These are phyloP conservation scores for Drosophila athabasca DNA, from an alignment of 1,140 invertebrate species.

Conservation along the genomic window DNA sequence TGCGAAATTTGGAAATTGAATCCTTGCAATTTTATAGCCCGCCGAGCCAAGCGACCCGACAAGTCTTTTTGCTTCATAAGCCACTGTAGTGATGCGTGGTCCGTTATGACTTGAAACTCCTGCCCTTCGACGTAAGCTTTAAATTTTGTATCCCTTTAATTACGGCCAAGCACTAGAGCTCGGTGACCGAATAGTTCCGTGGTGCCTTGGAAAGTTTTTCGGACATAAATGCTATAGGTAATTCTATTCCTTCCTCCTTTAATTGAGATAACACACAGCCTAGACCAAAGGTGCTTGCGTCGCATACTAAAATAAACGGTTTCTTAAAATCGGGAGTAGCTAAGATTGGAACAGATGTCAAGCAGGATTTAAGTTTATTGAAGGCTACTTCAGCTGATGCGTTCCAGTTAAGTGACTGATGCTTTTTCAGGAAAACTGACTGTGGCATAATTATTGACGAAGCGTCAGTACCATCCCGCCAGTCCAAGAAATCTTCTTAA, in stretches of 20 bases:
- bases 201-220: slow-evolving; percentile 51
- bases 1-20: slow-evolving; percentile 20
- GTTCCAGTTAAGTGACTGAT: no score
- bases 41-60: slow-evolving; percentile 25
- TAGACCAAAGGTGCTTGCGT: slow-evolving; percentile 33
- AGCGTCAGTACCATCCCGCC: no score
- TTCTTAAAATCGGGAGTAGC: slow-evolving; percentile 29
- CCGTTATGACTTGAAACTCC: slow-evolving; percentile 21
- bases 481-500: slow-evolving; percentile 72
- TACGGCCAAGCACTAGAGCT: slow-evolving; percentile 8
- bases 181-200: slow-evolving; percentile 42
- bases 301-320: slow-evolving; percentile 37
- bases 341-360: no score
- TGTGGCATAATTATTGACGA: slow-evolving; percentile 28
- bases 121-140: slow-evolving; percentile 36
- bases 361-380: no score
- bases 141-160: slow-evolving; percentile 29
- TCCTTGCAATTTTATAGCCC: slow-evolving; percentile 17
- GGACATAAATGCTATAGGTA: slow-evolving; percentile 55
- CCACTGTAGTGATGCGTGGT: slow-evolving; percentile 39
- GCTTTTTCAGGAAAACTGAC: background rate
- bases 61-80: slow-evolving; percentile 43
- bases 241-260: slow-evolving; percentile 23
- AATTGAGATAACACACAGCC: slow-evolving; percentile 31
- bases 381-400: no score